Evolutionary conservation across 2,797 vertebrate genomes (phyloP), one percentile per base, ranked within the genome.

Genomic region (Petrocephalus sullivani): DNA sequence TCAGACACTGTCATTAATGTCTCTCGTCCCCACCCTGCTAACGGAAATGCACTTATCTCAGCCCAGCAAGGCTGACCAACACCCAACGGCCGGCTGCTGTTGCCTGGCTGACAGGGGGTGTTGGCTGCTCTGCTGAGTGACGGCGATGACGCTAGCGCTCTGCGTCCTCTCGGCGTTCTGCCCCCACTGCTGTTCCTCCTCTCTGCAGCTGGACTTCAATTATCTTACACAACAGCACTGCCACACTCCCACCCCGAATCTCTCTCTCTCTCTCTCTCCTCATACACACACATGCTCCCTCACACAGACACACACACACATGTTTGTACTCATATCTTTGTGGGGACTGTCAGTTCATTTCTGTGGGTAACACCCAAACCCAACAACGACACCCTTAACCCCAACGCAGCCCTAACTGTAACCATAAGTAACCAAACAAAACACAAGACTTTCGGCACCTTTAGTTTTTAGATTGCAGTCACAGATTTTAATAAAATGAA

Each of bases 41-140:
- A 91, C 90, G 84, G 90, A 91, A 91, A 92, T 86, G 87, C 91
- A 90, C 91, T 93, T 93, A 92, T 96, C 95, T 95, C 93, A 92
- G 94, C 91, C 86, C 67, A 71, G 89, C 94, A 95, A 94, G 94
- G 87, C 90, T 46, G 91, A 94, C 92, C 94, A 91, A 96, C 96
- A 95, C 96, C 96, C 95, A 92, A 92, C 92, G 81, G 86, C 89
- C 87, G 87, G 88, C 89, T 88, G 89, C 93, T 89, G 92, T 54
- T 86, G 86, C 16, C 4, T 46, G 71, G 41, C 71, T 78, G 16
- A 46, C 16, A 46, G 71, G 33, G 33, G 67, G 14, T 16, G 67
- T 67, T 67, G 67, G 67, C 67, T 19, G 33, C 33, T 75, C 67
- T 75, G 12, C 67, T 75, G 28, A 75, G 33, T 41, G 67, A 41